Evolutionary conservation across 1,140 invertebrate genomes (phyloP), one percentile per base, ranked within the genome.

Genomic region (Sycobia sp.): DNA sequence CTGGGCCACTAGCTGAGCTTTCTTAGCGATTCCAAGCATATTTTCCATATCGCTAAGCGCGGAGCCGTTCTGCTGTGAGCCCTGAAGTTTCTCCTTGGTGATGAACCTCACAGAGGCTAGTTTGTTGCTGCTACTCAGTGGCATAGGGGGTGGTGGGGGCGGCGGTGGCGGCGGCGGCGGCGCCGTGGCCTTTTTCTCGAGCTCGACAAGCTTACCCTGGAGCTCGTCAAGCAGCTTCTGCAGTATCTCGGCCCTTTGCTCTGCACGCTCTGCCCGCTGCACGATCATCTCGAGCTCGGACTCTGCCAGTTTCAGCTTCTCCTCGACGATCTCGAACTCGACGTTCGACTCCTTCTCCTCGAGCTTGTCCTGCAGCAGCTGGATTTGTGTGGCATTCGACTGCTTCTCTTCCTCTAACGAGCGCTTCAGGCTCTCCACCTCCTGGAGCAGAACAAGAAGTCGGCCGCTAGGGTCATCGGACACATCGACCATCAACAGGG

Each of bases 221-320:
- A 82, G 69, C 27, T 67, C 73, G 46, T 68, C 60, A 0, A 77
- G 68, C 22, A 71, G 43, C 2, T 59, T 63, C 67, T 81, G 61
- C 0, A 83, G 53, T 47, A 76, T 72, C 49, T 72, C 67, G 3
- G 76, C 69, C 27, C 70, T 71, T 50, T 77, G 82, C 69, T 91
- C 89, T 0, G 88, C 87, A 41, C 72, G 80, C 65, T 89, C 86
- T 0, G 87, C 88, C 65, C 87, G 74, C 67, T 87, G 81, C 18
- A 84, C 65, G 1, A 87, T 86, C 58, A 84, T 82, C 50, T 85
- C 80, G 2, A 89, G 76, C 67, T 90, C 88, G 5, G 86, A 85
- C 70, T 90, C 89, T 0, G 87, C 86, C 0, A 90, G 70, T 73
- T 84, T 87, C 14, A 91, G 77, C 64, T 89, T 88, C 71, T 90